These are phyloP conservation scores for Epinephelus awoara DNA, from an alignment of 2,797 vertebrate species.

Conservation along the genomic window DNA sequence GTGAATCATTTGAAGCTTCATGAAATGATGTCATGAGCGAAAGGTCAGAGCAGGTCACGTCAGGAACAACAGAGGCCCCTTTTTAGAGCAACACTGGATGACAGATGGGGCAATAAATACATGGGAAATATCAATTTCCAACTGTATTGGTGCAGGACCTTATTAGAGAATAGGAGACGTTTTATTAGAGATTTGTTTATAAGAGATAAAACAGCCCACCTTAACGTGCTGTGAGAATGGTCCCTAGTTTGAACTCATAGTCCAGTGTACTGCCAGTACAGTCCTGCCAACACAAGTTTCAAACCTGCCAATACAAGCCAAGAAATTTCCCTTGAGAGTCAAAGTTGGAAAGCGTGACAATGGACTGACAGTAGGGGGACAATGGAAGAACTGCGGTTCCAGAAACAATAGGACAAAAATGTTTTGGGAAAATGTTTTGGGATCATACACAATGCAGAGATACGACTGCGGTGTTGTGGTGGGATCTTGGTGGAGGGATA, in stretches of 20 bases:
- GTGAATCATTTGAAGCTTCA: conserved; percentile 37
- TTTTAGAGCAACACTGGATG: conserved; percentile 20
- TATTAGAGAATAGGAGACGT: conserved; percentile 25
- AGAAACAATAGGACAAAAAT: conserved; percentile 66
- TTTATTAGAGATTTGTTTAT: conserved; percentile 20
- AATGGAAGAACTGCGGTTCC: conserved; percentile 58
- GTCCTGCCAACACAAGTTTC: conserved; percentile 66
- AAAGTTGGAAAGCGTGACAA: conserved; percentile 68
- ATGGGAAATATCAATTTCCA: background rate
- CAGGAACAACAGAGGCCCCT: conserved; percentile 13
- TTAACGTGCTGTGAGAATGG: conserved; percentile 35
- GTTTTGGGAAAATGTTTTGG: conserved; percentile 44
- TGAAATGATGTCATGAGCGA: conserved; percentile 52
- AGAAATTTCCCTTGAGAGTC: conserved; percentile 68
- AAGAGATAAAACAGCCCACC: conserved; percentile 53
- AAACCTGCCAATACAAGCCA: conserved; percentile 63
- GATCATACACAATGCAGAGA: conserved; percentile 49
- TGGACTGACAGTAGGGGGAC: conserved; percentile 58
- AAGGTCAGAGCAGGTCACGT: conserved; percentile 45
- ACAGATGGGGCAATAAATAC: conserved; percentile 27
- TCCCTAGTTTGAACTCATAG: conserved; percentile 60
- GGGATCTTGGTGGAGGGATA: conserved; percentile 31
- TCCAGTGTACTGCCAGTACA: conserved; percentile 47
- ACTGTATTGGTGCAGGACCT: conserved; percentile 1
- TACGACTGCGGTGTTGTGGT: conserved; percentile 39